Evolutionary conservation across 1,140 invertebrate species (phyloP).

Genomic region (Notospermus geniculatus): DNA sequence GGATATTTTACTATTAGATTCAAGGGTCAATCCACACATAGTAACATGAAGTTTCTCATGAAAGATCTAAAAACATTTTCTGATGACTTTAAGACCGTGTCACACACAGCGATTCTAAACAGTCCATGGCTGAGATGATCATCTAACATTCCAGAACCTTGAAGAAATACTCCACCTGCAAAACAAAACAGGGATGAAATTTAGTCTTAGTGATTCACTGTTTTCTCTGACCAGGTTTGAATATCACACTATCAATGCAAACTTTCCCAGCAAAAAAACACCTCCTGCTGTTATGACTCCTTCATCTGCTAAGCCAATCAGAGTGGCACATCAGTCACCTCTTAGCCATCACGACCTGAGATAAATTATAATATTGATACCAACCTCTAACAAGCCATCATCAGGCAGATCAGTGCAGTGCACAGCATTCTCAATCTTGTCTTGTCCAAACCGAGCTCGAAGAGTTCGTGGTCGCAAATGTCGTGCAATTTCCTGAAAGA

Average conservation of each 20-base stretch:
- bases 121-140: too few species aligned
- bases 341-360: not conserved
- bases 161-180: constrained; percentile 55
- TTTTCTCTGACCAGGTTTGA: not conserved
- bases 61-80: too few species aligned
- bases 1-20: too few species aligned
- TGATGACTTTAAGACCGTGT: too few species aligned
- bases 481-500: constrained; percentile 76
- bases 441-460: constrained; percentile 78
- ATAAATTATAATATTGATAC: constrained; percentile 1
- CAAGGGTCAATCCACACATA: too few species aligned
- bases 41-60: too few species aligned
- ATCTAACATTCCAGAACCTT: constrained; percentile 43
- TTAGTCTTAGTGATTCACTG: too few species aligned
- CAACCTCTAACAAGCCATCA: constrained; percentile 77
- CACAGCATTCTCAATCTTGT: constrained; percentile 81
- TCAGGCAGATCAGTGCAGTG: constrained; percentile 91
- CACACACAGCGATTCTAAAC: too few species aligned
- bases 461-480: constrained; percentile 79
- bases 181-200: constrained; percentile 18
- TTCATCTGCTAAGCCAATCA: not conserved
- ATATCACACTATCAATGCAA: not conserved
- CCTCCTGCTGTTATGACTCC: too few species aligned
- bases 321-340: not conserved
- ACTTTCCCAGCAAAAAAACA: too few species aligned